These are phyloP conservation scores for Bettongia penicillata DNA, from an alignment of 2,113 vertebrate genomes.

Conservation along the genomic window DNA sequence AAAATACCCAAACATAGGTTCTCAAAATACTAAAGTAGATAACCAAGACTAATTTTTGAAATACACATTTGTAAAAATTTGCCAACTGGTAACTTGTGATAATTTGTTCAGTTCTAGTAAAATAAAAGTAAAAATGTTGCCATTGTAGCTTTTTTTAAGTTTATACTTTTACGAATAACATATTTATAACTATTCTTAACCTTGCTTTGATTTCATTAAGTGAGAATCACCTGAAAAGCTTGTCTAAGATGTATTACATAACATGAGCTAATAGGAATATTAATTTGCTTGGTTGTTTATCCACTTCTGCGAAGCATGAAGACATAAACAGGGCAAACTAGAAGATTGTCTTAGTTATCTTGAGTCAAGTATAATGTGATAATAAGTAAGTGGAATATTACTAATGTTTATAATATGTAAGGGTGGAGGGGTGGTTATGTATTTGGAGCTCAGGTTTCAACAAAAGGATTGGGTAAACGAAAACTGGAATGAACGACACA, in stretches of 20 bases:
- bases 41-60: slow-evolving; percentile 16
- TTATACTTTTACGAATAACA: background rate
- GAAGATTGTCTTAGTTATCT: background rate
- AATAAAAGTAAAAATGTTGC: background rate
- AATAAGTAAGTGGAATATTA: background rate
- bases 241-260: slow-evolving; percentile 40
- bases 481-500: background rate
- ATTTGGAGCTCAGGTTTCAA: background rate
- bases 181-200: slow-evolving; percentile 29
- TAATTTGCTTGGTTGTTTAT: slow-evolving; percentile 27
- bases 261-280: slow-evolving; percentile 5
- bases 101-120: slow-evolving; percentile 6
- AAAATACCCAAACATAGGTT: background rate
- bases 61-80: slow-evolving; percentile 39
- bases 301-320: background rate
- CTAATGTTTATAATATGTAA: background rate
- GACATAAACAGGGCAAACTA: slow-evolving; percentile 24
- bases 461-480: background rate
- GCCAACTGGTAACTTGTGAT: slow-evolving; percentile 2
- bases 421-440: background rate
- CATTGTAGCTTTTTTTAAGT: slow-evolving; percentile 24
- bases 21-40: background rate
- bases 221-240: slow-evolving; percentile 21
- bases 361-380: slow-evolving; percentile 39
- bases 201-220: slow-evolving; percentile 29